Evolutionary conservation across 2,797 vertebrate genomes (phyloP).

Genomic region (Remorina albescens): DNA sequence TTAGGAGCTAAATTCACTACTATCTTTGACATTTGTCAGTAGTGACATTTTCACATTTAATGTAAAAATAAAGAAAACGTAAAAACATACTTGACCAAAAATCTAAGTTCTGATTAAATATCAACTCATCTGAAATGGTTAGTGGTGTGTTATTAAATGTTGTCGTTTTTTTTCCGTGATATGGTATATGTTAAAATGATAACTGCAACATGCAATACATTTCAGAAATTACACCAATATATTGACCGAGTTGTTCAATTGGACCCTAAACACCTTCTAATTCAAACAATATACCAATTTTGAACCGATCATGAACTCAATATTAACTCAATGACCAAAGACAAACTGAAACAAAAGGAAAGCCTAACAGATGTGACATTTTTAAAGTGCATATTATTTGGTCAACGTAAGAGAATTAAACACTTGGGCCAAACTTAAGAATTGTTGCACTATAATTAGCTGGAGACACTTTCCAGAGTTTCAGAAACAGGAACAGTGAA

Average conservation of each 20-base stretch:
- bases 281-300: slow-evolving; percentile 38
- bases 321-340: slow-evolving; percentile 20
- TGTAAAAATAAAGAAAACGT: too few species aligned
- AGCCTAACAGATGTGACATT: slow-evolving; percentile 64
- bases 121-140: too few species aligned
- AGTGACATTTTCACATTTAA: too few species aligned
- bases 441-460: slow-evolving; percentile 11
- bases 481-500: slow-evolving; percentile 24
- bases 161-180: too few species aligned
- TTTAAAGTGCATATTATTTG: slow-evolving; percentile 80
- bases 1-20: background rate
- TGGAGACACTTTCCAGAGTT: slow-evolving; percentile 6
- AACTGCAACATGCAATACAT: accelerated
- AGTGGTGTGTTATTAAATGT: too few species aligned
- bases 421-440: slow-evolving; percentile 9
- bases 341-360: slow-evolving; percentile 22
- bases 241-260: slow-evolving; percentile 69
- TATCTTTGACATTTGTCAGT: background rate
- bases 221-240: slow-evolving; percentile 8
- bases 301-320: slow-evolving; percentile 14
- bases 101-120: too few species aligned
- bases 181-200: too few species aligned
- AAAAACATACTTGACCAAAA: too few species aligned
- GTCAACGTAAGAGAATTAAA: slow-evolving; percentile 49
- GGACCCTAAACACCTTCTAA: slow-evolving; percentile 60